These are phyloP conservation scores for Yoshiicerus persimilis DNA, from an alignment of 1,140 invertebrate genomes.

Conservation along the genomic window DNA sequence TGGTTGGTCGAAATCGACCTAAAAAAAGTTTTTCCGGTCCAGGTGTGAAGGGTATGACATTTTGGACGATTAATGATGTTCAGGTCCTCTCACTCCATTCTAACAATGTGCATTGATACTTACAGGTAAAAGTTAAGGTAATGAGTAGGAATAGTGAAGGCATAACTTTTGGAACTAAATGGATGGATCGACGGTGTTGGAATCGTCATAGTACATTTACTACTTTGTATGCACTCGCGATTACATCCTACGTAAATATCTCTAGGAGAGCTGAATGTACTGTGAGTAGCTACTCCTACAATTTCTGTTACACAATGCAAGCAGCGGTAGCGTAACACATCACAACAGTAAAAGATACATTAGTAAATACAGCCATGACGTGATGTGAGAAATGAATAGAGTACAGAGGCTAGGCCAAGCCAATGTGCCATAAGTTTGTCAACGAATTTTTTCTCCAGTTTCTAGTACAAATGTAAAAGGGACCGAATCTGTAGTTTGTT, in stretches of 20 bases:
- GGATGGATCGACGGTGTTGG: background rate
- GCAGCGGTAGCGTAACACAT: background rate
- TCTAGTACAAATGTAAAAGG: background rate
- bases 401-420: background rate
- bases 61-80: constrained; percentile 46
- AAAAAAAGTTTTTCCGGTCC: constrained; percentile 47
- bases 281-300: background rate
- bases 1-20: background rate
- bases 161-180: background rate
- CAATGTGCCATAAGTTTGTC: constrained; percentile 6
- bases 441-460: background rate
- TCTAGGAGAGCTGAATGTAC: background rate
- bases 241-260: background rate
- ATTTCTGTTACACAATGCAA: background rate
- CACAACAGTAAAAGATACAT: background rate
- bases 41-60: constrained; percentile 49
- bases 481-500: constrained; percentile 6
- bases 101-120: background rate
- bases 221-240: background rate
- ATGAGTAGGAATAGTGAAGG: background rate
- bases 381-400: background rate
- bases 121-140: background rate
- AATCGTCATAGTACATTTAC: background rate
- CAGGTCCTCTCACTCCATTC: background rate
- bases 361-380: background rate